Evolutionary conservation across 2,113 vertebrate species (phyloP), one percentile per base, ranked within the genome.

Genomic region (Paramisgurnus dabryanus): DNA sequence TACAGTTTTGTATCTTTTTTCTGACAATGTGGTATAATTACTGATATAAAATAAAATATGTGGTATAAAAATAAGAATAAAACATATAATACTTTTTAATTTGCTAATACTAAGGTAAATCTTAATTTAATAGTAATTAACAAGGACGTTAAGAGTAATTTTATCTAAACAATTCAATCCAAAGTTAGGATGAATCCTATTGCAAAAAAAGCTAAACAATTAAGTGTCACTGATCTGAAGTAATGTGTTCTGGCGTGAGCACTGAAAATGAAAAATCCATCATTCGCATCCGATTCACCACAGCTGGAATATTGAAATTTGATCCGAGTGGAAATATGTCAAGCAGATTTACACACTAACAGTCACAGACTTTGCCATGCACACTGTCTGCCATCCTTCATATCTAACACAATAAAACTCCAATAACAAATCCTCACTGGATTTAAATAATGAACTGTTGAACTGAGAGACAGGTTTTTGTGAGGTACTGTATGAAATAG

Each of bases 261-360:
- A 76, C 69, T 69, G 49, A 84, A 93, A 94, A 93, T 93, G 92
- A 93, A 94, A 93, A 93, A 76, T 79, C 69, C 92, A 90, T 91
- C 88, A 94, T 94, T 94, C 93, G 92, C 93, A 94, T 95, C 92
- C 91, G 90, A 94, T 95, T 95, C 93, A 91, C 91, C 90, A 92
- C 92, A 92, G 91, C 90, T 84, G 89, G 91, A 93, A 92, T 91
- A 92, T 93, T 93, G 91, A 92, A 92, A 90, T 93, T 94, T 95
- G 93, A 94, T 93, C 92, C 88, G 92, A 94, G 93, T 94, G 94
- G 94, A 94, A 93, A 94, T 93, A 90, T 88, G 90, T 94, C 93
- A 93, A 92, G 91, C 91, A 93, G 92, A 94, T 94, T 94, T 93
- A 91, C 93, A 93, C 86, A 91, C 90, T 89, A 92, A 92, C 92